phyloP scores from a whole-genome alignment of 2,113 vertebrate genomes.

The Chlorocebus sabaeus region DNA sequence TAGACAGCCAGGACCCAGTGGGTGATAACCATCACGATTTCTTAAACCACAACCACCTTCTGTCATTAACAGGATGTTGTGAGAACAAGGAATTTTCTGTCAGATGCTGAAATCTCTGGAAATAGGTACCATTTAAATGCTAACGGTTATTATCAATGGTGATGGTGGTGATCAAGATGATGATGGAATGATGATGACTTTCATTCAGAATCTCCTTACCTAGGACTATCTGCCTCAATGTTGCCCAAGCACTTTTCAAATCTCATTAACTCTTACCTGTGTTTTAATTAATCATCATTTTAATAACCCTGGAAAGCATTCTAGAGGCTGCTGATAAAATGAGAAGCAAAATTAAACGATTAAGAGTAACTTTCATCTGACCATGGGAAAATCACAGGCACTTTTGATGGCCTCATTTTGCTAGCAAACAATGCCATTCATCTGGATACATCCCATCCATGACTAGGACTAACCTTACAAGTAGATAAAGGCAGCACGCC shows the following conservation, averaged over 20 bases:
- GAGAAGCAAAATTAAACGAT: neutral
- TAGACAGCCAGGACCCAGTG: neutral
- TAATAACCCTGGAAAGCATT: neutral
- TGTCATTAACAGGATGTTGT: conserved; percentile 8
- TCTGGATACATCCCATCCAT: neutral
- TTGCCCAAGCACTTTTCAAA: neutral
- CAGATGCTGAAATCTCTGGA: neutral
- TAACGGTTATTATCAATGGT: neutral
- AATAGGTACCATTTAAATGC: neutral
- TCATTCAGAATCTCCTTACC: neutral
- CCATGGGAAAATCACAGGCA: neutral
- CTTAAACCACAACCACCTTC: neutral
- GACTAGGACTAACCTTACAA: neutral
- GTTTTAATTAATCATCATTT: neutral
- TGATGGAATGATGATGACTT: neutral
- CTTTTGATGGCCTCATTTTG: neutral
- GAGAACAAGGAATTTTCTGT: neutral
- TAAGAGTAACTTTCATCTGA: conserved; percentile 3
- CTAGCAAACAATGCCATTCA: neutral
- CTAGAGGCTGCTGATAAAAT: conserved; percentile 29
- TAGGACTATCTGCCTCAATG: neutral
- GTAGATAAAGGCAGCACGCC: neutral
- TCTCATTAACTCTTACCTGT: neutral
- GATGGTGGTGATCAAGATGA: neutral
- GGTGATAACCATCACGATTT: neutral